Conservation (phyloP, 2,888 invertebrate genomes). For the Tetropium fuscum region DNA sequence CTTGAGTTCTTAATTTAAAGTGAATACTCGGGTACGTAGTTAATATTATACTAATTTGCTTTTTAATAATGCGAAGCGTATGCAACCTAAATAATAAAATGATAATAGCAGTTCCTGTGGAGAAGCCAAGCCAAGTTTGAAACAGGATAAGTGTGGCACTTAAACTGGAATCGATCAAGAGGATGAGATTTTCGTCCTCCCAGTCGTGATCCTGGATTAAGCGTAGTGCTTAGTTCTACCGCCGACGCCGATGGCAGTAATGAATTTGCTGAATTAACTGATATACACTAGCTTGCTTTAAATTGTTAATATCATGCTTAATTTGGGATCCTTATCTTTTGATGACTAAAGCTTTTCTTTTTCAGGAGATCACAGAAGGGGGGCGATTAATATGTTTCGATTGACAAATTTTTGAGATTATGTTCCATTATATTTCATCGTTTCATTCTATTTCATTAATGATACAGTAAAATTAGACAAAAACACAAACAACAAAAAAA, state of each 20-base stretch:
- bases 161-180: slow-evolving; percentile 30
- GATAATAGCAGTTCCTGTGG: too few species aligned
- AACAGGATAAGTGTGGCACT: slow-evolving; percentile 31
- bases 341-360: slow-evolving; percentile 35
- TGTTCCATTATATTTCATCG: too few species aligned
- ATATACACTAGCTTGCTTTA: slow-evolving; percentile 38
- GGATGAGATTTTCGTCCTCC: slow-evolving; percentile 26
- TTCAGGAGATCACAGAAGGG: not conserved
- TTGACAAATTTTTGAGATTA: slow-evolving; percentile 13
- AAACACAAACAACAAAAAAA: too few species aligned
- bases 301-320: slow-evolving; percentile 40
- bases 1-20: too few species aligned
- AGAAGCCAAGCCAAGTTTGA: slow-evolving; percentile 20
- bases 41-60: too few species aligned
- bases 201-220: slow-evolving; percentile 29
- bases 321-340: slow-evolving; percentile 44
- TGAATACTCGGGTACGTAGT: too few species aligned
- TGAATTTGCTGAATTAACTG: slow-evolving; percentile 45
- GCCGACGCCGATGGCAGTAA: slow-evolving; percentile 38
- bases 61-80: too few species aligned
- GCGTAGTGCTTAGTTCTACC: slow-evolving; percentile 28
- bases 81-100: too few species aligned
- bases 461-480: too few species aligned
- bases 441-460: too few species aligned
- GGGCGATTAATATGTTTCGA: not conserved